Conservation (phyloP, 2,113 vertebrate species). For the Urocolius indicus region DNA sequence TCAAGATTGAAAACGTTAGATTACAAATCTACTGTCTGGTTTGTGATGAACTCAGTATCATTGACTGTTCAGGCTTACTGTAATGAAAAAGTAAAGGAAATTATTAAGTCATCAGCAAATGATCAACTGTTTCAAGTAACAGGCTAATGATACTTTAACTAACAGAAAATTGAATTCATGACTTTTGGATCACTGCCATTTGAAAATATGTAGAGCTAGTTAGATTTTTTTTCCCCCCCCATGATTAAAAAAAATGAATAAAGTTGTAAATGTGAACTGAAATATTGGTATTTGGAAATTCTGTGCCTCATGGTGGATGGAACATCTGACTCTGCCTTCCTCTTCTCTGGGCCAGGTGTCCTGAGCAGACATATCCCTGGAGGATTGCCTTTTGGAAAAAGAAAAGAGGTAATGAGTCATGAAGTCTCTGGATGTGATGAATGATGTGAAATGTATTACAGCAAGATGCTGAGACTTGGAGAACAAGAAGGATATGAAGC, state of each 20-base stretch:
- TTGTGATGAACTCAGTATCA: background rate
- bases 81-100: background rate
- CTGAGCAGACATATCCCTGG: background rate
- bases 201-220: background rate
- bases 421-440: background rate
- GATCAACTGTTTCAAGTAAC: background rate
- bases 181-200: background rate
- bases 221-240: background rate
- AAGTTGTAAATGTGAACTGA: background rate
- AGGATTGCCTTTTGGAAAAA: background rate
- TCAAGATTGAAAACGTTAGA: background rate
- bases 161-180: background rate
- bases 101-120: background rate
- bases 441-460: background rate
- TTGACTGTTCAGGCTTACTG: background rate
- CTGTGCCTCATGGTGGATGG: background rate
- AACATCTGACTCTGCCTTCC: background rate
- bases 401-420: background rate
- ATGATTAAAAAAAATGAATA: background rate
- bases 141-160: background rate
- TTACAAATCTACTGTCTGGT: background rate
- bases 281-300: background rate
- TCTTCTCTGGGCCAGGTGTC: background rate
- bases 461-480: background rate
- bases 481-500: background rate